Evolutionary conservation across 2,113 vertebrate species (phyloP).

Genomic region (Oreochromis tanganicae): DNA sequence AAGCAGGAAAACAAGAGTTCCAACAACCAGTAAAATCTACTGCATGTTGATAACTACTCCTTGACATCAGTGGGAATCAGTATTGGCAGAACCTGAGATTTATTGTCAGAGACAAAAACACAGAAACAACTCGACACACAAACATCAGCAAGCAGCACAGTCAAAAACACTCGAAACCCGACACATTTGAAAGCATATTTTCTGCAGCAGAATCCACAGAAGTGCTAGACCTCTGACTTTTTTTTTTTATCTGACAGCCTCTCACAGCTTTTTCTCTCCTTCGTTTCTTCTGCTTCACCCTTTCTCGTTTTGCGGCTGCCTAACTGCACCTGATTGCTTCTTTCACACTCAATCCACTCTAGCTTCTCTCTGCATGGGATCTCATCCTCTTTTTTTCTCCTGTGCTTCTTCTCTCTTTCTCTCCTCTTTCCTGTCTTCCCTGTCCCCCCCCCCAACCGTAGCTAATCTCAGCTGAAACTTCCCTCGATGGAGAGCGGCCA

Average conservation of each 20-base stretch:
- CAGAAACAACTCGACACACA: background rate
- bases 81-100: constrained; percentile 12
- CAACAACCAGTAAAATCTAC: background rate
- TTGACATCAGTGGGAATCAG: constrained; percentile 5
- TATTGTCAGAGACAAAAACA: background rate
- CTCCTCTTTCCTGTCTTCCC: background rate
- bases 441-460: background rate
- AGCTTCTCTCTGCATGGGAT: background rate
- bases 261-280: background rate
- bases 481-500: constrained; percentile 41
- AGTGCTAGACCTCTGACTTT: constrained; percentile 7
- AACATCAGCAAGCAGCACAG: background rate
- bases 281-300: background rate
- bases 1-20: background rate
- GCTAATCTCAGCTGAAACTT: constrained; percentile 54
- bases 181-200: constrained; percentile 8
- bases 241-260: constrained; percentile 6
- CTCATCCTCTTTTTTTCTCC: background rate
- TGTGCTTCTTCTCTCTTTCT: background rate
- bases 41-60: background rate
- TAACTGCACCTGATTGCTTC: constrained; percentile 34
- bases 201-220: constrained; percentile 12
- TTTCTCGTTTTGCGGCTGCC: background rate
- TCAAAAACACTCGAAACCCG: constrained; percentile 6
- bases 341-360: constrained; percentile 35